Base-by-base conservation (phyloP, 2,888 invertebrate species). In the Teleogryllus oceanicus region DNA sequence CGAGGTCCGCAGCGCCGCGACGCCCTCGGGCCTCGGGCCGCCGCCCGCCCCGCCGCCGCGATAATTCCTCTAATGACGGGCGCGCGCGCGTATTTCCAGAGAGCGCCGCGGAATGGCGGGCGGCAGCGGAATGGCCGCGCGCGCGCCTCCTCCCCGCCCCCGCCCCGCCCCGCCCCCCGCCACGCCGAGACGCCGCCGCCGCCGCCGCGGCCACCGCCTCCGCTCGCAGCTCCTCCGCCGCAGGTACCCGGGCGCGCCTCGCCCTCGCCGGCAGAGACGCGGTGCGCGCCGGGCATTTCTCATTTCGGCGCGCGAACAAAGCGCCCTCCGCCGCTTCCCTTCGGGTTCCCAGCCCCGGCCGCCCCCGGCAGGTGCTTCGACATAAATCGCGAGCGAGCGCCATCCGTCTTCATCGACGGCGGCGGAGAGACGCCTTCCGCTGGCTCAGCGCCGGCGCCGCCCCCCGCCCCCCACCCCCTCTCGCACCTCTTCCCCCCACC, bases 81-180 rank as follows among this genome's bases (percentile, higher is more conserved):
- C n/a, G 62, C 62, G n/a, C 62, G 62, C 62, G 62, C 62, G 62
- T 62, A 62, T 62, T 62, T 62, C 62, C 11, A 62, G 62, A 62
- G 62, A 13, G 62, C 62, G 49, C 79, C 74, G 85, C 83, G 83
- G 85, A 82, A 81, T 81, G 81, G 81, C 79, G 80, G 82, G 81
- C 82, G 78, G 78, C 76, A 77, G 76, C 8, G 51, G 12, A 16
- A 50, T 49, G 50, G 20, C 78, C 50, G 18, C 78, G 21, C 79
- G 77, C 24, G 2, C 24, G 2, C 37, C 37, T 37, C 37, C 37
- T 8, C 37, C 8, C 8, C 37, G 8, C 37, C 8, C 24, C 37
- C 37, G 37, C 37, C 8, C 37, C 37, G 3, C 37, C 8, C 37
- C 37, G 37, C 37, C 1, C 37, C 37, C 37, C 0, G 37, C 37